Evolutionary conservation across 2,113 vertebrate genomes (phyloP).

Genomic region (Aptenodytes forsteri): DNA sequence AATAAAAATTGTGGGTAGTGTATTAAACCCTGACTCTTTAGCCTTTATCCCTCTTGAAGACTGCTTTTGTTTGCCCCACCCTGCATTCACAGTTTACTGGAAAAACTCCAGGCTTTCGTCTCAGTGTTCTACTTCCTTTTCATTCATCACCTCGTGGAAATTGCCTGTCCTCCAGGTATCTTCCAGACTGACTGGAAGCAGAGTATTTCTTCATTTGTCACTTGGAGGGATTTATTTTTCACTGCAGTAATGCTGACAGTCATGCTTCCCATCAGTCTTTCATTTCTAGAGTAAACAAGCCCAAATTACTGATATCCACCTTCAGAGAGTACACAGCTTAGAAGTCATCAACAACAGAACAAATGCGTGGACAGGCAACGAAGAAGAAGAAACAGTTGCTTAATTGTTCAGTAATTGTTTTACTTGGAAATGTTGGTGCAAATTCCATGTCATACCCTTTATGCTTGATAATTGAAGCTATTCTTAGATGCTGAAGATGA

Average conservation of each 20-base stretch:
- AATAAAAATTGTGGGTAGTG: neutral
- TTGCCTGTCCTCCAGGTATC: constrained; percentile 49
- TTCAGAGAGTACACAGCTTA: neutral
- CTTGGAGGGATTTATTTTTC: constrained; percentile 33
- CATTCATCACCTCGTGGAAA: constrained; percentile 51
- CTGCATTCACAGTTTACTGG: constrained; percentile 18
- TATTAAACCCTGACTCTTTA: neutral
- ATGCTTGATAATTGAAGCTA: neutral
- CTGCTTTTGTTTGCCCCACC: neutral
- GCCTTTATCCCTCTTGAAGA: neutral
- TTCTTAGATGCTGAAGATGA: neutral
- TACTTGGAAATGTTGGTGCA: neutral
- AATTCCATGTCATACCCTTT: neutral
- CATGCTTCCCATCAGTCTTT: neutral
- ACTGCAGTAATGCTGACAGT: neutral
- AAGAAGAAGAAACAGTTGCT: neutral
- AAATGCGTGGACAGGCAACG: neutral
- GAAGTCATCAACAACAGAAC: neutral
- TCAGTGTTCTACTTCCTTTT: constrained; percentile 46
- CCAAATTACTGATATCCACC: neutral
- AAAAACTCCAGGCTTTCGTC: constrained; percentile 18
- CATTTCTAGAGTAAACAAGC: constrained; percentile 5
- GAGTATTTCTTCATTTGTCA: constrained; percentile 25
- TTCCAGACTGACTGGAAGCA: constrained; percentile 14
- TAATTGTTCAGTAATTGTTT: neutral